A percentile compares a stretch with the other conserved stretches of the same genome.
These are phyloP conservation scores for Caenorhabditis sp. DNA, from an alignment of 2,888 invertebrate genomes.

Conservation along the genomic window DNA sequence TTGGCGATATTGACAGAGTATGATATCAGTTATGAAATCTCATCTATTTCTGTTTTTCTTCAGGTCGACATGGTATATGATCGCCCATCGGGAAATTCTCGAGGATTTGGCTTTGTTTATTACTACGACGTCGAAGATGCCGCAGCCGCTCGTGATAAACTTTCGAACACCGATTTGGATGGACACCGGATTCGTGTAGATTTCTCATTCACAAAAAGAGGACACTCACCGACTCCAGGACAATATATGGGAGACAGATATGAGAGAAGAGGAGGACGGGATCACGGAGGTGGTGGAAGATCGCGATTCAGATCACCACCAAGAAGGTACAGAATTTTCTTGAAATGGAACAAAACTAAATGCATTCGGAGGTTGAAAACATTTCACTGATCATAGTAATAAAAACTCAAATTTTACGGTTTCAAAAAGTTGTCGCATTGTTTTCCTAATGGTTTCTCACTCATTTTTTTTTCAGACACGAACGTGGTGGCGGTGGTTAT, in stretches of 20 bases:
- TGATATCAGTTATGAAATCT: neutral
- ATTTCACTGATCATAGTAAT: no score
- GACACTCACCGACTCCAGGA: conserved; percentile 68
- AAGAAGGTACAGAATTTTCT: no score
- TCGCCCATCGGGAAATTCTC: conserved; percentile 78
- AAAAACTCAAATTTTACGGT: no score
- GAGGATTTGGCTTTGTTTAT: conserved; percentile 69
- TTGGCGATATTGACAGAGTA: conserved; percentile 88
- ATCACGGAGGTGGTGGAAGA: conserved; percentile 11
- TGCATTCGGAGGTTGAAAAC: no score
- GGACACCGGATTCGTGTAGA: conserved; percentile 64
- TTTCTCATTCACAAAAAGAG: conserved; percentile 64
- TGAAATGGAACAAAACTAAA: no score
- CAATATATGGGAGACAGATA: conserved; percentile 63
- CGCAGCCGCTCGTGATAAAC: conserved; percentile 55
- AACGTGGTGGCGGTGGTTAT: conserved; percentile 8
- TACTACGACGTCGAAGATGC: conserved; percentile 59
- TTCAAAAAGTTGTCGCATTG: no score
- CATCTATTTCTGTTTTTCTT: conserved; percentile 70
- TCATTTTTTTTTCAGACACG: neutral
- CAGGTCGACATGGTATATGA: conserved; percentile 86
- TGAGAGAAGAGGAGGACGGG: conserved; percentile 20
- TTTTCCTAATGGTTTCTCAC: no score
- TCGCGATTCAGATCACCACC: conserved; percentile 4
- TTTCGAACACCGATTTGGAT: conserved; percentile 49